These are phyloP conservation scores for Salmo trutta DNA, from an alignment of 2,797 vertebrate genomes.

Conservation along the genomic window DNA sequence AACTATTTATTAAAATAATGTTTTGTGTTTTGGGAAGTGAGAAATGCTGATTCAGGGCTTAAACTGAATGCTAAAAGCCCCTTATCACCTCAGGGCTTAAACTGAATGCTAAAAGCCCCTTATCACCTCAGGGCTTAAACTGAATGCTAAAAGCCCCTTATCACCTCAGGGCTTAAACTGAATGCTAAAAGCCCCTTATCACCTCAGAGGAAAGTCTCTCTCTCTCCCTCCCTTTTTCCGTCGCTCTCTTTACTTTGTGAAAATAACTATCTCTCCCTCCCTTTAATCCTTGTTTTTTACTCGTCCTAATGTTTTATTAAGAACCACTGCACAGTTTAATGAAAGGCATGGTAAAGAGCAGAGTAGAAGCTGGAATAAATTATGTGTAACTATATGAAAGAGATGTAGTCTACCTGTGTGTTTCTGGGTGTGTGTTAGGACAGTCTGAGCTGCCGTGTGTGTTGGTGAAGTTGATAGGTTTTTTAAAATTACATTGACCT, in stretches of 20 bases:
- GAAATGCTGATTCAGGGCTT: constrained; percentile 27
- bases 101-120: constrained; percentile 8
- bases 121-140: constrained; percentile 8
- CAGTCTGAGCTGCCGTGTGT: no score
- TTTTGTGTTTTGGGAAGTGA: constrained; percentile 11
- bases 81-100: not conserved
- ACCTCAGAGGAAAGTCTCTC: not conserved
- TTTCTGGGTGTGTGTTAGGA: no score
- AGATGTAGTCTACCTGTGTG: not conserved
- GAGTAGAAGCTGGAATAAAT: no score
- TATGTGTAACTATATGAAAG: no score
- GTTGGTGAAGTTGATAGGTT: no score
- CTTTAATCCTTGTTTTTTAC: not conserved
- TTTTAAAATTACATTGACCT: no score
- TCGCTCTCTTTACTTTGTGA: not conserved
- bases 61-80: constrained; percentile 7
- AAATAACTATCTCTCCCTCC: not conserved
- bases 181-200: constrained; percentile 10
- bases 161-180: constrained; percentile 3
- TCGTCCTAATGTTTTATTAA: not conserved
- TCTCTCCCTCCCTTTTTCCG: not conserved
- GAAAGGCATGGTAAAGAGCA: no score
- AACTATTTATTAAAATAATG: constrained; percentile 37
- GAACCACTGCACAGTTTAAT: not conserved
- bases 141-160: constrained; percentile 11